Evolutionary conservation across 2,888 invertebrate species (phyloP).

Genomic region (Agriopis aurantiaria): DNA sequence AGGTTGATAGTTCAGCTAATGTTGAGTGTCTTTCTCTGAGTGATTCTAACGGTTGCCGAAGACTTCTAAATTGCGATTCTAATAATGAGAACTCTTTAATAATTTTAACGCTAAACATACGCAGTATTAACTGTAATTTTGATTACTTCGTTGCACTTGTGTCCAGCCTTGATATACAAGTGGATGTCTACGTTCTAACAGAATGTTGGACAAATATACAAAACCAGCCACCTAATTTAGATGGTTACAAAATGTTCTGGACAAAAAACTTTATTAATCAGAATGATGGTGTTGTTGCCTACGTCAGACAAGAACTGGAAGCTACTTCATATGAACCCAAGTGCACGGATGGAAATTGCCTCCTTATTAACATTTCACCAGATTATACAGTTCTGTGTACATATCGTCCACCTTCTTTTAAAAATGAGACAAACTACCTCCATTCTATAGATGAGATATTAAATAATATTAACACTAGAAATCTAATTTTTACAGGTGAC

Average conservation of each 20-base stretch:
- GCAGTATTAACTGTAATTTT: conserved; percentile 12
- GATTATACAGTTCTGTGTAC: conserved; percentile 4
- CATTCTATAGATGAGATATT: conserved; percentile 2
- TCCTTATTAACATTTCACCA: neutral
- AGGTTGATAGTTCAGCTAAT: neutral
- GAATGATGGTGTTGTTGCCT: conserved; percentile 13
- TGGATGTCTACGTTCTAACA: neutral
- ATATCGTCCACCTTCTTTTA: conserved; percentile 2
- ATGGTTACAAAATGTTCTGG: conserved; percentile 8
- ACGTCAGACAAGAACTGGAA: neutral
- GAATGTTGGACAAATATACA: conserved; percentile 7
- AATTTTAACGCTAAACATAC: conserved; percentile 5
- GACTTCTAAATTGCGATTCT: neutral
- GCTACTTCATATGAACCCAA: neutral
- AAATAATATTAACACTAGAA: neutral
- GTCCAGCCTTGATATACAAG: neutral
- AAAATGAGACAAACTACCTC: neutral
- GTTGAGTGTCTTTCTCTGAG: conserved; percentile 1
- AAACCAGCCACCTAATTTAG: neutral
- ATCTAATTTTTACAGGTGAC: conserved; percentile 8
- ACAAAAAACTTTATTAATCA: conserved; percentile 1
- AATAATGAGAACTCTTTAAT: neutral
- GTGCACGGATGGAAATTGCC: conserved; percentile 1
- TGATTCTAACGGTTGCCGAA: neutral
- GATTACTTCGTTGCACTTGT: conserved; percentile 7